Base-by-base conservation (phyloP, 2,888 invertebrate species). In the Galeopsomyia nigrocyanea region DNA sequence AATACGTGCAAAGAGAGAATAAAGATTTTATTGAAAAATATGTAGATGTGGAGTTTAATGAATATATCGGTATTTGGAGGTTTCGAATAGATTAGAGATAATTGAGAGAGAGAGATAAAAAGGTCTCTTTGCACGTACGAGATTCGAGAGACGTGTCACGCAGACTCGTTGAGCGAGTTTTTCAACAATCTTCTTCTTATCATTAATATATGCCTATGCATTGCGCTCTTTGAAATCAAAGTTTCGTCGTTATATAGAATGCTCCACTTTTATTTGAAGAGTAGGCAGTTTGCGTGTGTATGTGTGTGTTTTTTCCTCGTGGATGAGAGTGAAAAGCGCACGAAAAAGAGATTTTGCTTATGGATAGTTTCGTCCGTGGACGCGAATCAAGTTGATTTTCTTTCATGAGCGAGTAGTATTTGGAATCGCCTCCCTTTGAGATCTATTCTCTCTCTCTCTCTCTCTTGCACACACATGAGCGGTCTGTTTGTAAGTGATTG, bases 61-160 rank as follows among this genome's bases (percentile, higher is more conserved):
- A 7, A 39, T 10, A 39, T 10, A 39, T 39, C 10, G 39, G 7
- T 39, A 39, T 39, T 39, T 10, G 39, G 39, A 39, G 39, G 7
- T 10, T n/a, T 39, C 7, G 7, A 39, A 39, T 39, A 39, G 39
- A 39, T 9, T 39, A 39, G 39, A 39, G 10, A 39, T 39, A 39
- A 39, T 10, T 39, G 7, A 5, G 10, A 39, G 39, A 39, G 10
- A 13, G 7, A 13, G 39, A 39, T 39, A 39, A 39, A 39, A 39
- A 39, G 10, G 39, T 39, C 39, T 39, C 39, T 39, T 39, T 47
- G 19, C 61, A 61, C n/a, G 61, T 53, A 53, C 21, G 21, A 53
- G 51, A 17, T 72, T 77, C 75, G 75, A 75, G 75, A 73, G 72
- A 71, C 72, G 73, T 64, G 73, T 71, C 58, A 66, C 56, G 39